These are phyloP conservation scores for Anser brachyrhynchus DNA, from an alignment of 2,113 vertebrate genomes.

Conservation along the genomic window DNA sequence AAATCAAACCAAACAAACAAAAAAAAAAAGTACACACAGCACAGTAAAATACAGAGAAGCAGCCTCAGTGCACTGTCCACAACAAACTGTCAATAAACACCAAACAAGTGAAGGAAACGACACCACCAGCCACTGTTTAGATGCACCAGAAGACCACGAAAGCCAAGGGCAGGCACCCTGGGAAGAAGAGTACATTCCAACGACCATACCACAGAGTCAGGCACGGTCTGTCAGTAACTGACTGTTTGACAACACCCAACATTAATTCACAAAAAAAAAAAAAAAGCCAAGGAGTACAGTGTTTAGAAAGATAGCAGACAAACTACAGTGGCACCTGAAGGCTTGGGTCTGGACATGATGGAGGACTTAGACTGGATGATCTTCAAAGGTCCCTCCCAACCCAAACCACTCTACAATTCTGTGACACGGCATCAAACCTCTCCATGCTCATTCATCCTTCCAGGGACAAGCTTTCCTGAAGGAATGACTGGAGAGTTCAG, in stretches of 20 bases:
- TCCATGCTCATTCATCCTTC: background rate
- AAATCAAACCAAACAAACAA: too few species aligned
- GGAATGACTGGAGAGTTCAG: background rate
- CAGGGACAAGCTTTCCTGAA: background rate
- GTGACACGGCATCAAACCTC: background rate
- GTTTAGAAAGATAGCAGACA: background rate
- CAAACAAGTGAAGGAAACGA: background rate
- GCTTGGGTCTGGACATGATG: too few species aligned
- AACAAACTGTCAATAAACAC: background rate
- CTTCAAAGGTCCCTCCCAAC: too few species aligned
- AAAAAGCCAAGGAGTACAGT: background rate
- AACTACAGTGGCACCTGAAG: background rate
- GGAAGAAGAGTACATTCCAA: background rate
- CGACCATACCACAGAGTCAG: fast-evolving
- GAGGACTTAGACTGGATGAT: too few species aligned
- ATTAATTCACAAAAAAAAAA: background rate
- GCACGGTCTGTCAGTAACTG: fast-evolving
- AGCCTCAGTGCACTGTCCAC: background rate
- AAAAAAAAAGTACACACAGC: background rate
- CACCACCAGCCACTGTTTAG: background rate
- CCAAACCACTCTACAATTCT: too few species aligned
- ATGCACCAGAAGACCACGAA: background rate
- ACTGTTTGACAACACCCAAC: background rate
- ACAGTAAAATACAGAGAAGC: background rate
- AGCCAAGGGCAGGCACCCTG: background rate